phyloP scores from a whole-genome alignment of 2,888 invertebrate species.

The Harpagoxenus sublaevis region DNA sequence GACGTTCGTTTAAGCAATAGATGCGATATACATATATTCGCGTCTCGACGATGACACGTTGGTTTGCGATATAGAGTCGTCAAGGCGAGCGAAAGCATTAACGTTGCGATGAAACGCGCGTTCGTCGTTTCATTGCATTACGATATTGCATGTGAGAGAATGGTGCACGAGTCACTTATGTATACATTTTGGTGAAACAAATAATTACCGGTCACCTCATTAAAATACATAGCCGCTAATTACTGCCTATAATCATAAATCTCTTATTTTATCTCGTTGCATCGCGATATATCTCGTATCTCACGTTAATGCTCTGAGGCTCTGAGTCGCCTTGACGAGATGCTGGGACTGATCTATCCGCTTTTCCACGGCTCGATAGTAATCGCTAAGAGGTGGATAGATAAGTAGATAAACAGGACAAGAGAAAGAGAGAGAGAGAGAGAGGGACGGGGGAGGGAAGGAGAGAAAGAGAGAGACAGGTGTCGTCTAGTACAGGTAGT shows the following conservation, averaged over 20 bases:
- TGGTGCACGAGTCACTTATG: neutral
- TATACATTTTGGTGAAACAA: neutral
- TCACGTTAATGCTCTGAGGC: slow-evolving; percentile 10
- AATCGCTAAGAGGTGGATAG: slow-evolving; percentile 64
- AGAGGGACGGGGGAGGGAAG: neutral
- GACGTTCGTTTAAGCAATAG: slow-evolving; percentile 13
- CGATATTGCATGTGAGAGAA: neutral
- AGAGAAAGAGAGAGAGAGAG: slow-evolving; percentile 21
- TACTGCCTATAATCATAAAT: neutral
- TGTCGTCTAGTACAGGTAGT: slow-evolving; percentile 66
- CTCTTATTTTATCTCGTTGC: slow-evolving; percentile 25
- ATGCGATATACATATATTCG: neutral
- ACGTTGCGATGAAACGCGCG: neutral
- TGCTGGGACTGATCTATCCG: slow-evolving; percentile 45
- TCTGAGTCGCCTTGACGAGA: slow-evolving; percentile 39
- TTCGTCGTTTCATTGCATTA: neutral
- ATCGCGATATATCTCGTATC: neutral
- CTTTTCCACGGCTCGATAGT: slow-evolving; percentile 64
- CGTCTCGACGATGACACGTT: slow-evolving; percentile 10
- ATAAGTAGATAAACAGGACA: slow-evolving; percentile 47
- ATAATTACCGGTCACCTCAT: slow-evolving; percentile 1
- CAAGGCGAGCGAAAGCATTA: slow-evolving; percentile 17
- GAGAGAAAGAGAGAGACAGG: slow-evolving; percentile 35
- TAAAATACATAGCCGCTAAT: slow-evolving; percentile 4
- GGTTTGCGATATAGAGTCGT: slow-evolving; percentile 13